Evolutionary conservation across 2,113 vertebrate genomes (phyloP), one percentile per base, ranked within the genome.

Genomic region (Lasiurus cinereus): DNA sequence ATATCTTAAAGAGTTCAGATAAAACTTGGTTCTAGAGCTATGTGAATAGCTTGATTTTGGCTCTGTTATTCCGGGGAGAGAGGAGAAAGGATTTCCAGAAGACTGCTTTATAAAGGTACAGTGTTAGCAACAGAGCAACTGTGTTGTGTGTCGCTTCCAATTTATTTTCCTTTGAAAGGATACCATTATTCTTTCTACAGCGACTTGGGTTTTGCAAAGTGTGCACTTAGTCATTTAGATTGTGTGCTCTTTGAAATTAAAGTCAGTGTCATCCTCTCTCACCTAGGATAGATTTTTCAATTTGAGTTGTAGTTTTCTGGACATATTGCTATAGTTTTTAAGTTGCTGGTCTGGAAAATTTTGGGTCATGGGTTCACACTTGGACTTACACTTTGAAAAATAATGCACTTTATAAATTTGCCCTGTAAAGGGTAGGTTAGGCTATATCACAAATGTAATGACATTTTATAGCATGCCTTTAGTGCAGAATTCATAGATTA

Each of bases 1-100:
- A 50, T 88, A 3, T 70, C 7, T 91, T 67, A 70, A 70, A 31
- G 52, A n/a, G 67, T 88, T 85, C 22, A 54, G n/a, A 13, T 79
- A 72, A 78, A 92, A 90, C 66, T 93, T 94, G 87, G 27, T 84
- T 95, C 88, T 82, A 76, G 62, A 90, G 62, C 50, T 46, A 10
- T 48, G 43, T 64, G 85, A 88, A 6, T 70, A 31, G 67, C 95
- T 89, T 86, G 77, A 19, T 67, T 91, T 93, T 36, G 83, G 13
- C 24, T 88, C 83, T 88, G 67, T 72, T 74, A 62, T 24, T 76
- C 22, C 39, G 19, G 66, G 6, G 39, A 50, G 85, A 8, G 39
- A 59, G 84, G 66, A 67, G 50, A 83, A 86, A 70, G 87, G 59
- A 64, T 96, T 84, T 50, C 18, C 62, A 59, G 79, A 62, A 93